These are phyloP conservation scores for Lipophrys pholis DNA, from an alignment of 2,113 vertebrate species.

Conservation along the genomic window DNA sequence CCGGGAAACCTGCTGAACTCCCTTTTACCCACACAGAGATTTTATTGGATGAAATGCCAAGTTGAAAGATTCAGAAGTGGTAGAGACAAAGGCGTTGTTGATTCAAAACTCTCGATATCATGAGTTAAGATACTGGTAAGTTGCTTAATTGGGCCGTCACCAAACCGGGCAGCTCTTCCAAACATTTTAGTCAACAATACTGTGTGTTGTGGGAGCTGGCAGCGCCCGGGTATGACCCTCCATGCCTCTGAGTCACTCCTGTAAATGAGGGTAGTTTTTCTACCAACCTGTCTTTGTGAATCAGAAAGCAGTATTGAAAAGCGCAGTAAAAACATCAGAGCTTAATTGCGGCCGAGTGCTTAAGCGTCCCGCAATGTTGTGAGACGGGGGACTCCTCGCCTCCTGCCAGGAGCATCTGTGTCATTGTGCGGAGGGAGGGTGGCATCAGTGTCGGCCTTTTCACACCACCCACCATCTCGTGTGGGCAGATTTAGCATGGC, in stretches of 20 bases:
- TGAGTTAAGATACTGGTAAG: not conserved
- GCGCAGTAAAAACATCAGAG: conserved; percentile 10
- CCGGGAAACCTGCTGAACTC: not conserved
- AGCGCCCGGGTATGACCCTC: not conserved
- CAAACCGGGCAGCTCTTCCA: not conserved
- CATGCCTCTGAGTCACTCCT: not conserved
- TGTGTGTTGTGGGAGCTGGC: not conserved
- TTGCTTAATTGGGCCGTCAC: not conserved
- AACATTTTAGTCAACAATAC: not conserved
- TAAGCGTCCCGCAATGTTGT: conserved; percentile 30
- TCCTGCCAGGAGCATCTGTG: conserved; percentile 59
- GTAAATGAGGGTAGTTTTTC: conserved; percentile 16
- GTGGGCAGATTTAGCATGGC: conserved; percentile 67
- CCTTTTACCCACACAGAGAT: not conserved
- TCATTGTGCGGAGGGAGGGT: conserved; percentile 61
- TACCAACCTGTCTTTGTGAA: conserved; percentile 7
- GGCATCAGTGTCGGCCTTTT: conserved; percentile 67
- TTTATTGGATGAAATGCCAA: not conserved
- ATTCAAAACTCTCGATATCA: not conserved
- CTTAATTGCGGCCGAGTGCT: conserved; percentile 10
- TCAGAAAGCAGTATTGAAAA: conserved; percentile 3
- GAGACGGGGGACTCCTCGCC: conserved; percentile 10
- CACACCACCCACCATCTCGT: conserved; percentile 47
- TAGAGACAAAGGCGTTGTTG: not conserved
- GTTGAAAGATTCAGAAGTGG: not conserved